These are phyloP conservation scores for Andrena dorsata DNA, from an alignment of 2,888 invertebrate genomes.

Conservation along the genomic window DNA sequence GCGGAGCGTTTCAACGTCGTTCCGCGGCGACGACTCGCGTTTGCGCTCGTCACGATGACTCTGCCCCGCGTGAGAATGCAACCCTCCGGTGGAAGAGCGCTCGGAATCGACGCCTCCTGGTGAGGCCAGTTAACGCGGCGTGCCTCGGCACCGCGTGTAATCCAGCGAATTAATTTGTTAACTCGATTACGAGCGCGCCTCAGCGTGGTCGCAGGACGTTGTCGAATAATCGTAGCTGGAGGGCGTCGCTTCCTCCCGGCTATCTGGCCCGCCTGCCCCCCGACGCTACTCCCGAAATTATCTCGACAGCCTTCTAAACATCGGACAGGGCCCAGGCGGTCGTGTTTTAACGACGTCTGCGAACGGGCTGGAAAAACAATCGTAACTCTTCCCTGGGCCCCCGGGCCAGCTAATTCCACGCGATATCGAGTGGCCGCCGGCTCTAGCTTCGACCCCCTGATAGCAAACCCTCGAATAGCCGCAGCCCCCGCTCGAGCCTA, in stretches of 20 bases:
- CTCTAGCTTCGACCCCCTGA: slow-evolving; percentile 47
- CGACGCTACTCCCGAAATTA: neutral
- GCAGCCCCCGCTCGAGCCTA: slow-evolving; percentile 59
- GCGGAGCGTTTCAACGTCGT: neutral
- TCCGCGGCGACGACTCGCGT: too few relatives aligned
- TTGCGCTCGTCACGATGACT: too few relatives aligned
- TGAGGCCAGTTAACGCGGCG: neutral
- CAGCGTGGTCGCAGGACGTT: neutral
- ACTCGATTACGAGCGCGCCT: slow-evolving; percentile 5
- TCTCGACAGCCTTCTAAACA: slow-evolving; percentile 9
- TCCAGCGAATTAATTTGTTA: neutral
- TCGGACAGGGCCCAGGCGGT: neutral
- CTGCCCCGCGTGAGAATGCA: too few relatives aligned
- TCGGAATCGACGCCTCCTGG: slow-evolving; percentile 4
- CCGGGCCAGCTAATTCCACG: slow-evolving; percentile 18
- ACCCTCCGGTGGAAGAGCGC: neutral
- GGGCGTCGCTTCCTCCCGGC: slow-evolving; percentile 4
- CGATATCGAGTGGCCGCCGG: slow-evolving; percentile 5
- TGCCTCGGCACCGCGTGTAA: neutral
- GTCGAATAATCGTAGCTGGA: neutral
- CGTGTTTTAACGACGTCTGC: neutral
- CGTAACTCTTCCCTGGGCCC: neutral
- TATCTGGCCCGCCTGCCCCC: neutral
- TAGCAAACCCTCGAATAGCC: slow-evolving; percentile 52
- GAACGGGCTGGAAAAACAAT: slow-evolving; percentile 22